These are phyloP conservation scores for Echiichthys vipera DNA, from an alignment of 2,797 vertebrate genomes.

Conservation along the genomic window DNA sequence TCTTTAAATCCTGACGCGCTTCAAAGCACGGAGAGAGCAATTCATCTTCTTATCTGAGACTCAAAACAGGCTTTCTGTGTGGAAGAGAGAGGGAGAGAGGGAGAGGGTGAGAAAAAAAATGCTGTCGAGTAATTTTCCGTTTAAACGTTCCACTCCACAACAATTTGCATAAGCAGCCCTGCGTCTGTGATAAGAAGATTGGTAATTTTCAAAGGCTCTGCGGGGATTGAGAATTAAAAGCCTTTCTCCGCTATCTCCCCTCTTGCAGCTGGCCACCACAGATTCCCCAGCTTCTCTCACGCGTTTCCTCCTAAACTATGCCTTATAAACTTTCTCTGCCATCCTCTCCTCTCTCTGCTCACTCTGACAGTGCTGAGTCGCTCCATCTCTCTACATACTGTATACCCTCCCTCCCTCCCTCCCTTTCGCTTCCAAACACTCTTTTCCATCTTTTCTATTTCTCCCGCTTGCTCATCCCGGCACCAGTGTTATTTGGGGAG, in stretches of 20 bases:
- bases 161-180: slow-evolving; percentile 94
- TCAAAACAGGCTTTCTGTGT: slow-evolving; percentile 89
- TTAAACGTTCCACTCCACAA: slow-evolving; percentile 94
- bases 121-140: slow-evolving; percentile 94
- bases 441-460: slow-evolving; percentile 12
- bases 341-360: slow-evolving; percentile 61
- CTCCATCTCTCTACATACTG: slow-evolving; percentile 51
- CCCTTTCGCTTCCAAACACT: slow-evolving; percentile 22
- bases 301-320: slow-evolving; percentile 84
- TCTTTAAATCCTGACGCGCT: slow-evolving; percentile 89
- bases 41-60: slow-evolving; percentile 91
- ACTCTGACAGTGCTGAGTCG: slow-evolving; percentile 54
- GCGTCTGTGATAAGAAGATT: slow-evolving; percentile 94
- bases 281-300: slow-evolving; percentile 87
- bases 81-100: slow-evolving; percentile 76
- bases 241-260: slow-evolving; percentile 91
- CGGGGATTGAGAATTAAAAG: slow-evolving; percentile 92
- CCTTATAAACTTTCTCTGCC: slow-evolving; percentile 86
- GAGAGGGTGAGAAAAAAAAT: slow-evolving; percentile 74
- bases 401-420: slow-evolving; percentile 28
- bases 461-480: slow-evolving; percentile 36
- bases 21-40: slow-evolving; percentile 88
- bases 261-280: slow-evolving; percentile 89
- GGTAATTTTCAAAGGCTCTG: slow-evolving; percentile 94
- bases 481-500: slow-evolving; percentile 67